A percentile compares a stretch with the other conserved stretches of the same genome.
Conservation (phyloP, 2,888 invertebrate genomes). For the Nematopogon swammerdamellus region DNA sequence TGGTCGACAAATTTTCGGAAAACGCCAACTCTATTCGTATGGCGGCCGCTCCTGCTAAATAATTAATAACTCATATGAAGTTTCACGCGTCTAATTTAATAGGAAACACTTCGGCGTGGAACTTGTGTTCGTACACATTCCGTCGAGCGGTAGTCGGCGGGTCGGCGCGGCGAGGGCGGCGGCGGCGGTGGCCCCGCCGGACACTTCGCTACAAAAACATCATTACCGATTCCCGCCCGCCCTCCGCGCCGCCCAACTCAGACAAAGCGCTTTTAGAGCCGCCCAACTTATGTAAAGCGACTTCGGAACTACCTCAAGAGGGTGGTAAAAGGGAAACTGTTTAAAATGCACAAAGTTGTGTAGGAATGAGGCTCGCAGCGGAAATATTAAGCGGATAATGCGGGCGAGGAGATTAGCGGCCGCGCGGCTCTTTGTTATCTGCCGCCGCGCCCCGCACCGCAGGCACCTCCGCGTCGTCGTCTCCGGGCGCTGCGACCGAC, state of each 20-base stretch:
- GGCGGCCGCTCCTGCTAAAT: too few species aligned
- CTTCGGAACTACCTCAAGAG: slow-evolving; percentile 18
- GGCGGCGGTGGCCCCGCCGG: background rate
- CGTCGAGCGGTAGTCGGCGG: background rate
- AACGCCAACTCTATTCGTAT: background rate
- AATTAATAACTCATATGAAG: too few species aligned
- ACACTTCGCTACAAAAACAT: background rate
- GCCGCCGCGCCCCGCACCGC: background rate
- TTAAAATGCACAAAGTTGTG: slow-evolving; percentile 48
- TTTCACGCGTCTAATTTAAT: too few species aligned
- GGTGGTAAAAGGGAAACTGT: slow-evolving; percentile 34
- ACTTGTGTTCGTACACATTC: too few species aligned
- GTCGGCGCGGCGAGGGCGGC: too few species aligned
- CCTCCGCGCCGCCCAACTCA: background rate
- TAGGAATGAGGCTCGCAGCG: slow-evolving; percentile 34
- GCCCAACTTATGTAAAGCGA: background rate
- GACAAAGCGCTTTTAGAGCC: background rate
- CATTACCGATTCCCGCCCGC: background rate
- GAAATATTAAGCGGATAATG: slow-evolving; percentile 38
- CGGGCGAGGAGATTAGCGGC: slow-evolving; percentile 17
- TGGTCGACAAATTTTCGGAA: background rate
- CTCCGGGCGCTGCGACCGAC: too few species aligned
- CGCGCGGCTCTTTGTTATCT: background rate
- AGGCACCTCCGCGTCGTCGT: too few species aligned
- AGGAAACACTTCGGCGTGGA: too few species aligned